Evolutionary conservation across 2,888 invertebrate species (phyloP), one percentile per base, ranked within the genome.

Genomic region (Cremastinae sp.): DNA sequence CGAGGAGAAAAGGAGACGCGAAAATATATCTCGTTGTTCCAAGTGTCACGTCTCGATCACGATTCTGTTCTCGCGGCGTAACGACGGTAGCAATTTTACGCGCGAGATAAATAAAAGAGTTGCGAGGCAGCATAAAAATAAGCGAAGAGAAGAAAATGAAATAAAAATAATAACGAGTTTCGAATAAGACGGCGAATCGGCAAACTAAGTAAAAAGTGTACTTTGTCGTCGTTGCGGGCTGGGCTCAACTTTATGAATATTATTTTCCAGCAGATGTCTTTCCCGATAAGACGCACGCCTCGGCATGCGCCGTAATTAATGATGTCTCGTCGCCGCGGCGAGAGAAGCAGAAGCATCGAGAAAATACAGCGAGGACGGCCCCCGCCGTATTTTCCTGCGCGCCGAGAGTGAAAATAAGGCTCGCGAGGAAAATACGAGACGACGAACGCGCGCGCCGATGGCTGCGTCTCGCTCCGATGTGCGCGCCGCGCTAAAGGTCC

Each of bases 251-350:
- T 89, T 89, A 88, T 87, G 88, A 89, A 90, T 89, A 89, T 89
- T 89, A 90, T 89, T 89, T 89, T 87, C 88, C 85, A 84, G 84
- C 84, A 87, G 89, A 90, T 89, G 89, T 89, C 88, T 87, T 88
- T 86, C 79, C 83, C 89, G 89, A 89, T 89, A 89, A 88, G 84
- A 85, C 80, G 83, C 85, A 79, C 82, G 53, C 80, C 83, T 81
- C 81, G 84, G 83, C 82, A 79, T 79, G 28, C 76, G 78, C 43
- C 74, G 85, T 90, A 90, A 89, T 90, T 90, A 90, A 90, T 89
- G 89, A 89, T 83, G 80, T 82, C 75, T 78, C 78, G 79, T 69
- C 74, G 45, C 8, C 68, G 49, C n/a, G 7, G 61, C 36, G 43
- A 72, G 65, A 20, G 45, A 28, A 28, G 28, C 28, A 59, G 51